Evolutionary conservation across 1,140 invertebrate species (phyloP).

Genomic region (Drosophila jambulina): DNA sequence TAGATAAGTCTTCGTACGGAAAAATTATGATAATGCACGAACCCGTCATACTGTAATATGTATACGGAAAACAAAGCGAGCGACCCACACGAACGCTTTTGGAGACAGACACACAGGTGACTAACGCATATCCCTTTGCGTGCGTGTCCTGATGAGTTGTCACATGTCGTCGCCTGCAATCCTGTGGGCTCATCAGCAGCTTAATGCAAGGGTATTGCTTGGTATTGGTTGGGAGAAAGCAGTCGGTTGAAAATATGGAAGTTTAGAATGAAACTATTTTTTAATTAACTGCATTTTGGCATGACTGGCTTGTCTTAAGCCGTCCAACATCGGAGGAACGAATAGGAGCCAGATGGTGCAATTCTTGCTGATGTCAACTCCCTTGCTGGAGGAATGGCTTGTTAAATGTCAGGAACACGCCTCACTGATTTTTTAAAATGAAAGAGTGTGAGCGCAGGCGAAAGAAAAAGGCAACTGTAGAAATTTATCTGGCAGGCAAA

Average conservation of each 20-base stretch:
- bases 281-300: constrained; percentile 74
- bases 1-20: too few species aligned
- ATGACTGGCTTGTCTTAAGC: constrained; percentile 4
- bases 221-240: constrained; percentile 26
- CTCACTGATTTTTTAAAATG: constrained; percentile 54
- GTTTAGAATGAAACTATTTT: constrained; percentile 69
- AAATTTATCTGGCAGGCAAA: constrained; percentile 65
- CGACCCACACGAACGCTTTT: not conserved
- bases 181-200: constrained; percentile 35
- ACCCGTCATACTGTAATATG: not conserved
- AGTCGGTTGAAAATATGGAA: constrained; percentile 71
- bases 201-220: constrained; percentile 18
- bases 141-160: constrained; percentile 70
- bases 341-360: constrained; percentile 17
- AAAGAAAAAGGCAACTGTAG: constrained; percentile 57
- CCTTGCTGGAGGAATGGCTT: constrained; percentile 55
- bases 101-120: constrained; percentile 29
- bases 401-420: constrained; percentile 74
- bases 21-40: not conserved
- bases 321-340: not conserved
- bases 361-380: constrained; percentile 26
- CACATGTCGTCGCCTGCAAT: constrained; percentile 69
- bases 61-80: constrained; percentile 14
- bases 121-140: constrained; percentile 53
- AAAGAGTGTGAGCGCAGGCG: not conserved